phyloP scores from a whole-genome alignment of 2,797 vertebrate species.

The Melanotaenia maccullochi region DNA sequence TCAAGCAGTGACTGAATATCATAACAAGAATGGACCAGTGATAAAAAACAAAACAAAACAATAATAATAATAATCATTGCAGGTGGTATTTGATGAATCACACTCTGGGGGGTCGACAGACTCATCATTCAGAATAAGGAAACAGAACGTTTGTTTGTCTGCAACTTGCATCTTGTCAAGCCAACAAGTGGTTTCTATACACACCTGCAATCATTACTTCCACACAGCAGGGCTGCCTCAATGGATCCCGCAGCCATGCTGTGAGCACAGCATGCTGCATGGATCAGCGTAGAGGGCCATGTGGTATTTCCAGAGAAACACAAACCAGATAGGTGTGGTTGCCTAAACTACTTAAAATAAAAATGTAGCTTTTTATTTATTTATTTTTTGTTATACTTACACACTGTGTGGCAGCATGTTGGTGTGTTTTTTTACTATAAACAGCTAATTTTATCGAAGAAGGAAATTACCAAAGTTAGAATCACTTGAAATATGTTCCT shows the following conservation, averaged over 20 bases:
- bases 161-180: constrained; percentile 59
- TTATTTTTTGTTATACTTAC: background rate
- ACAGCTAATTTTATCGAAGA: background rate
- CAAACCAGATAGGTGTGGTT: constrained; percentile 30
- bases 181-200: constrained; percentile 76
- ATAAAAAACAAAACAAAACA: constrained; percentile 17
- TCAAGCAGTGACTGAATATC: constrained; percentile 28
- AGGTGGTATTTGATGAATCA: constrained; percentile 46
- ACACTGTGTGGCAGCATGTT: background rate
- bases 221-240: constrained; percentile 67
- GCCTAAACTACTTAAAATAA: constrained; percentile 25
- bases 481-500: background rate
- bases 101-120: constrained; percentile 49
- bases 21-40: constrained; percentile 15
- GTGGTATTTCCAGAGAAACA: constrained; percentile 47
- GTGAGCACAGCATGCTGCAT: constrained; percentile 63
- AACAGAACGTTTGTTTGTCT: constrained; percentile 58
- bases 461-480: constrained; percentile 10
- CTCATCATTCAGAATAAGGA: constrained; percentile 61
- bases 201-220: constrained; percentile 77
- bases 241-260: constrained; percentile 64
- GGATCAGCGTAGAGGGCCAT: constrained; percentile 56
- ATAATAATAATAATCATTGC: background rate
- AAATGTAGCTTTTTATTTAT: constrained; percentile 3
- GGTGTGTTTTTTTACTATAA: background rate